phyloP scores from a whole-genome alignment of 1,140 invertebrate genomes.

The Calliphora vicina region DNA sequence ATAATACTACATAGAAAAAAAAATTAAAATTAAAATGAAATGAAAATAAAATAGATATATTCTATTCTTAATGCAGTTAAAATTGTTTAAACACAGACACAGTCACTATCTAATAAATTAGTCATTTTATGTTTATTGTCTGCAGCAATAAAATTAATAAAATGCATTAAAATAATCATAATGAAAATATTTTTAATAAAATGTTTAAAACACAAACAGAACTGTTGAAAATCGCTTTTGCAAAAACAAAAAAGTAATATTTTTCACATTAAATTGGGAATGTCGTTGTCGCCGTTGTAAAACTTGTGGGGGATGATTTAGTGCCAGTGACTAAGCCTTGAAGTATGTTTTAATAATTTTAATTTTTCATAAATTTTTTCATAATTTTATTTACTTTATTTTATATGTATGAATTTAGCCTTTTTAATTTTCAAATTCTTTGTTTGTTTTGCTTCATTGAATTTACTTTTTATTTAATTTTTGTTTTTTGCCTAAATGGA shows the following conservation, averaged over 20 bases:
- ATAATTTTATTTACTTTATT: not conserved
- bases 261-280: not conserved
- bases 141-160: not conserved
- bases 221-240: no score
- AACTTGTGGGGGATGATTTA: not conserved
- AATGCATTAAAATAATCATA: not conserved
- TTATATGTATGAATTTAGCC: no score
- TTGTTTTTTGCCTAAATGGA: not conserved
- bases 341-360: not conserved
- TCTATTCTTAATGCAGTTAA: not conserved
- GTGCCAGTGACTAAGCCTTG: not conserved
- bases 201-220: not conserved
- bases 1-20: not conserved
- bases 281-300: not conserved
- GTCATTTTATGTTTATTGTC: conserved; percentile 26
- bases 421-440: not conserved
- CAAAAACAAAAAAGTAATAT: not conserved
- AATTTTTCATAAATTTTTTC: not conserved
- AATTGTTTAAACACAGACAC: not conserved
- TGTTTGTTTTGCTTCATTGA: not conserved
- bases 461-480: not conserved
- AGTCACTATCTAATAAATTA: conserved; percentile 3
- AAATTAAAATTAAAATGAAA: not conserved
- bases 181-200: not conserved
- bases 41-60: no score